Conservation (phyloP, 2,888 invertebrate genomes). For the Andrena marginata region DNA sequence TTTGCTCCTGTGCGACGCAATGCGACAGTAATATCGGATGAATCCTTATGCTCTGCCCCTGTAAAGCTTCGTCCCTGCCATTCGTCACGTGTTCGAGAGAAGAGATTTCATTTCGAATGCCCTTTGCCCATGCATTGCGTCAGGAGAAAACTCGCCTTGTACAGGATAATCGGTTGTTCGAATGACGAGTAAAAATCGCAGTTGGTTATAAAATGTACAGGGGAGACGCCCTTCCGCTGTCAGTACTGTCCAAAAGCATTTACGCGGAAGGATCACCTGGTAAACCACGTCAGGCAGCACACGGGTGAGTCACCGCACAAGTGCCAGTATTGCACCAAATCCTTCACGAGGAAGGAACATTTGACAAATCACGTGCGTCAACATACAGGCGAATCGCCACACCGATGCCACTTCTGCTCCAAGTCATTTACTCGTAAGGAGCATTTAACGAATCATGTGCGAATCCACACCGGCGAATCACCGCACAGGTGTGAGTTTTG, state of each 20-base stretch:
- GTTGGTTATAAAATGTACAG: constrained; percentile 75
- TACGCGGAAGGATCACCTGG: constrained; percentile 93
- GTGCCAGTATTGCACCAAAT: constrained; percentile 92
- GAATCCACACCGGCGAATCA: constrained; percentile 87
- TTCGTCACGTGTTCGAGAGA: no score
- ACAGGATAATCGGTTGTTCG: constrained; percentile 75
- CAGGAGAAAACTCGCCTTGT: constrained; percentile 76
- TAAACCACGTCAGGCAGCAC: constrained; percentile 90
- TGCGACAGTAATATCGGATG: constrained; percentile 41
- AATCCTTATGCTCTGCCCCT: neutral
- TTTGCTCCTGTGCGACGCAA: constrained; percentile 56
- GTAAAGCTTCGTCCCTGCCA: neutral
- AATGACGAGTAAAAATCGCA: constrained; percentile 65
- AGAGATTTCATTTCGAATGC: constrained; percentile 17
- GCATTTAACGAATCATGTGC: constrained; percentile 94
- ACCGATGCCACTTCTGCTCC: constrained; percentile 93
- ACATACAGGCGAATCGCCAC: constrained; percentile 95
- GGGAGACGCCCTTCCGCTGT: constrained; percentile 92
- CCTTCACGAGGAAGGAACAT: constrained; percentile 93
- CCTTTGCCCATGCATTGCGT: constrained; percentile 68
- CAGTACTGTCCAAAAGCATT: constrained; percentile 95
- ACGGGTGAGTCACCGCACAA: constrained; percentile 93
- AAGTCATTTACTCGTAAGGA: constrained; percentile 95
- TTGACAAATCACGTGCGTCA: constrained; percentile 94
- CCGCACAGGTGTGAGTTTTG: constrained; percentile 91